These are phyloP conservation scores for Rhinogobius similis DNA, from an alignment of 2,113 vertebrate genomes.

Conservation along the genomic window DNA sequence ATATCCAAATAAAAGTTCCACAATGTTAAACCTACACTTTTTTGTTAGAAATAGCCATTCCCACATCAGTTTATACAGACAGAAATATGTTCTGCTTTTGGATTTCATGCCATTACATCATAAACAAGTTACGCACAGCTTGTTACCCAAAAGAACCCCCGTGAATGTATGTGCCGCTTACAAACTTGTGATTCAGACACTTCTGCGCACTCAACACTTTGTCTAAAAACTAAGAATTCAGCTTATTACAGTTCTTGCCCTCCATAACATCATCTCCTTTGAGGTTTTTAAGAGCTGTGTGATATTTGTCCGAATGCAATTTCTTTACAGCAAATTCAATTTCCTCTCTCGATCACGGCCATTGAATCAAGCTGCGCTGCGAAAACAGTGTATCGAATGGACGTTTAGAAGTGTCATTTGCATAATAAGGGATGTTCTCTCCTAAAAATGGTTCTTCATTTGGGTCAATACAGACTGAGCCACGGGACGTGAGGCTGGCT, in stretches of 20 bases:
- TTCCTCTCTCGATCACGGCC: background rate
- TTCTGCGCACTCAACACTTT: background rate
- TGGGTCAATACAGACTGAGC: conserved; percentile 5
- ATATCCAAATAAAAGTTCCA: too few relatives aligned
- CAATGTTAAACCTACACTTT: too few relatives aligned
- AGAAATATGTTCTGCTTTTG: background rate
- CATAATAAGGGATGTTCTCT: background rate
- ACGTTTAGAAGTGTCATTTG: background rate
- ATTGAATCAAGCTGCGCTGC: background rate
- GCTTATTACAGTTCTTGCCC: background rate
- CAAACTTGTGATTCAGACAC: background rate
- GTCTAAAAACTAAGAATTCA: background rate
- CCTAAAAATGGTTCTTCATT: conserved; percentile 4
- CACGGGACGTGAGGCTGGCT: background rate
- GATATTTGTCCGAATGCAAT: background rate
- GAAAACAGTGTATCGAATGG: background rate
- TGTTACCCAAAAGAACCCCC: background rate
- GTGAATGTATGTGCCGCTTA: background rate
- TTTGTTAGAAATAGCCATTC: too few relatives aligned
- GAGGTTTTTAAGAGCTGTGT: background rate
- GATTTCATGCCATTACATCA: background rate
- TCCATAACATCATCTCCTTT: background rate
- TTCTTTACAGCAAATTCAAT: background rate
- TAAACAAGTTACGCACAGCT: too few relatives aligned
- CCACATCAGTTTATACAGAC: background rate